Percentiles rank a stretch among this genome's conserved stretches.
Evolutionary conservation across 2,797 vertebrate genomes (phyloP).

Genomic region (Parambassis ranga): DNA sequence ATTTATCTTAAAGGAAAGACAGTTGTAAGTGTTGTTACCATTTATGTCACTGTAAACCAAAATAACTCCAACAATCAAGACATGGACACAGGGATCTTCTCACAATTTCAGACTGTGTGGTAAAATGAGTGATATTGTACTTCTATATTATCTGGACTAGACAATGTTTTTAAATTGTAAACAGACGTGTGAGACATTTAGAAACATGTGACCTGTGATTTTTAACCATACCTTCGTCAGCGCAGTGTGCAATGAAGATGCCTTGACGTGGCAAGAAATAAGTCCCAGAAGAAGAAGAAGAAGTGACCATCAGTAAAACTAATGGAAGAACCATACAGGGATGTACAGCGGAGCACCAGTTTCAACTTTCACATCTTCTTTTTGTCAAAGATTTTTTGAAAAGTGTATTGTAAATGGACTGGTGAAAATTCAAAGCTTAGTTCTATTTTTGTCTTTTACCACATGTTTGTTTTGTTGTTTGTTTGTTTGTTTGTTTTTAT

Average conservation of each 20-base stretch:
- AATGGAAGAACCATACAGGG: constrained; percentile 66
- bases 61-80: constrained; percentile 48
- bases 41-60: constrained; percentile 53
- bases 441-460: constrained; percentile 63
- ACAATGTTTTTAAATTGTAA: constrained; percentile 59
- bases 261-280: constrained; percentile 59
- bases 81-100: constrained; percentile 43
- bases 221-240: constrained; percentile 52
- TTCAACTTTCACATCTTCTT: constrained; percentile 49
- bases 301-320: constrained; percentile 52
- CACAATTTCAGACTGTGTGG: constrained; percentile 43
- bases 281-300: constrained; percentile 28
- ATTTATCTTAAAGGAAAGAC: constrained; percentile 27
- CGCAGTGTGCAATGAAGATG: constrained; percentile 71
- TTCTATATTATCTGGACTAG: constrained; percentile 64
- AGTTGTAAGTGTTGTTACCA: constrained; percentile 29
- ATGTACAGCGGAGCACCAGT: constrained; percentile 73
- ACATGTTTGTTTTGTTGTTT: constrained; percentile 43
- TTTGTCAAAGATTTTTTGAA: constrained; percentile 52
- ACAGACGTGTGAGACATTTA: constrained; percentile 62
- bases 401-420: constrained; percentile 50
- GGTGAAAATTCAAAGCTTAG: constrained; percentile 47
- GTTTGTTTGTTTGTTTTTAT: too few species aligned
- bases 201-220: constrained; percentile 65
- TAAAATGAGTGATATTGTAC: constrained; percentile 54